Percentiles rank a stretch among this genome's conserved stretches.
These are phyloP conservation scores for Ellobium chinense DNA, from an alignment of 2,888 invertebrate genomes.

Conservation along the genomic window DNA sequence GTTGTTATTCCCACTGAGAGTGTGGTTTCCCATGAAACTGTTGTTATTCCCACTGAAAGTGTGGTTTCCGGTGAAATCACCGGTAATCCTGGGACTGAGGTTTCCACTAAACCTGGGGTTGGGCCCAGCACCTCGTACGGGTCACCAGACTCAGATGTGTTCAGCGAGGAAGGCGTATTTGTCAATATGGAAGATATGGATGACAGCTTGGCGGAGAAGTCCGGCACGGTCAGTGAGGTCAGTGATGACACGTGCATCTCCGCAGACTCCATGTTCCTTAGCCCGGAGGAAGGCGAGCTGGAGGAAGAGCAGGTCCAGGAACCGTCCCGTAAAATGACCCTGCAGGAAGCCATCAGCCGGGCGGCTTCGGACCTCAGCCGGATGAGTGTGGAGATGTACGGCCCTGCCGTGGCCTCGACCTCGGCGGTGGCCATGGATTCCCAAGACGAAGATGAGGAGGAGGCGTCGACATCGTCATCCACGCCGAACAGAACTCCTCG, in stretches of 20 bases:
- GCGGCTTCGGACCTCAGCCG: conserved; percentile 36
- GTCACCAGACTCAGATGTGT: conserved; percentile 49
- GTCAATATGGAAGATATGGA: conserved; percentile 61
- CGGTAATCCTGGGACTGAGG: not conserved
- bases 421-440: not conserved
- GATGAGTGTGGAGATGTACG: conserved; percentile 27
- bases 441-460: not conserved
- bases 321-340: conserved; percentile 15
- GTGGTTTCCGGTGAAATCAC: not conserved
- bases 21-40: not conserved
- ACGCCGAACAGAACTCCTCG: too few relatives aligned
- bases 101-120: not conserved
- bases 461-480: not conserved
- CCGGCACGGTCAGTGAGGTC: conserved; percentile 10
- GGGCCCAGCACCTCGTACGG: conserved; percentile 13
- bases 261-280: conserved; percentile 52
- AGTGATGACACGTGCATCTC: conserved; percentile 57
- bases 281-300: conserved; percentile 44
- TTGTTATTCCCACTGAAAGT: not conserved
- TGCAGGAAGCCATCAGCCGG: conserved; percentile 37
- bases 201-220: conserved; percentile 15
- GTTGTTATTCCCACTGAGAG: too few relatives aligned
- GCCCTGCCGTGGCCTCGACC: too few relatives aligned
- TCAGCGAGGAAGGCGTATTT: conserved; percentile 68
- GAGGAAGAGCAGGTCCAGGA: conserved; percentile 28